A percentile compares a stretch with the other conserved stretches of the same genome.
phyloP scores from a whole-genome alignment of 2,113 vertebrate species.

The Platysternon megacephalum region DNA sequence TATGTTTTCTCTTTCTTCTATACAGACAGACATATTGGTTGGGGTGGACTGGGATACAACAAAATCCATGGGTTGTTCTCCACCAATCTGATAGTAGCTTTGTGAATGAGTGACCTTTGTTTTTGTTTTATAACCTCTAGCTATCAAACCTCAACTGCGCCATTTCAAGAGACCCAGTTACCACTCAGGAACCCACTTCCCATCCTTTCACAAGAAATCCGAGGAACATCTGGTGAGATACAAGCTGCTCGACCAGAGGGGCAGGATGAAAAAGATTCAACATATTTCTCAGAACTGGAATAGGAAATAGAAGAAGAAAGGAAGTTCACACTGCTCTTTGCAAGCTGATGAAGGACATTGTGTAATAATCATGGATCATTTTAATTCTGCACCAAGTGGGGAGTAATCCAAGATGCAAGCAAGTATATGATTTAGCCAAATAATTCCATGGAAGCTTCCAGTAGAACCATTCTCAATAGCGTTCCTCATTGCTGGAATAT shows the following conservation, averaged over 20 bases:
- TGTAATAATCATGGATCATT: not conserved
- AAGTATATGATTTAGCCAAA: not conserved
- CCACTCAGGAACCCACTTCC: constrained; percentile 77
- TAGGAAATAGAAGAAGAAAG: constrained; percentile 71
- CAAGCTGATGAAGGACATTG: not conserved
- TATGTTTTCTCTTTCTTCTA: not conserved
- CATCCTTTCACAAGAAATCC: constrained; percentile 73
- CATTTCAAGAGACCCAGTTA: constrained; percentile 83
- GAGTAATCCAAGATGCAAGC: not conserved
- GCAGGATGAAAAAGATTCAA: constrained; percentile 89
- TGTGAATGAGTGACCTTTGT: not conserved
- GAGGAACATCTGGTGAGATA: constrained; percentile 73
- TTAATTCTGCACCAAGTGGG: not conserved
- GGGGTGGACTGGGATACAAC: not conserved
- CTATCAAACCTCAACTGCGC: constrained; percentile 77
- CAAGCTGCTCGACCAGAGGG: constrained; percentile 85
- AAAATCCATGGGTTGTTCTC: not conserved
- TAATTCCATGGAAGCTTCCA: not conserved
- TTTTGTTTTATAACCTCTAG: constrained; percentile 65
- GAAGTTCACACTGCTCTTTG: not conserved
- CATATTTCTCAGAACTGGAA: constrained; percentile 87
- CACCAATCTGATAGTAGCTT: not conserved
- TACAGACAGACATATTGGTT: not conserved
- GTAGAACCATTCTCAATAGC: not conserved
- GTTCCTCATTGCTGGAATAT: not conserved